phyloP scores from a whole-genome alignment of 2,888 invertebrate genomes.

The Synanthedon tipuliformis region DNA sequence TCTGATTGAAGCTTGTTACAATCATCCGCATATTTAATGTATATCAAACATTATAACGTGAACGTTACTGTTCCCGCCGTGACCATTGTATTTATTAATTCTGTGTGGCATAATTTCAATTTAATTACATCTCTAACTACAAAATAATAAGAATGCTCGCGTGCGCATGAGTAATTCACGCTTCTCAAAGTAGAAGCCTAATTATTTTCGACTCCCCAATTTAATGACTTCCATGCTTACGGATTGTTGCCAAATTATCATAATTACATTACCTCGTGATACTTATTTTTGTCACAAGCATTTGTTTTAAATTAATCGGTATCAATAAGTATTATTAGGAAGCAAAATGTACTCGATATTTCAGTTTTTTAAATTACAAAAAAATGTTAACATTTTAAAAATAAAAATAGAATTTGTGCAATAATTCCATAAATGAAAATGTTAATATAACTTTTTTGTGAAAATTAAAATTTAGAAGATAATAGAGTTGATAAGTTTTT shows the following conservation, averaged over 20 bases:
- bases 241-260: constrained; percentile 7
- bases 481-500: too few relatives aligned
- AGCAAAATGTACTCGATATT: too few relatives aligned
- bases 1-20: too few relatives aligned
- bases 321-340: too few relatives aligned
- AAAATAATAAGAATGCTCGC: constrained; percentile 57
- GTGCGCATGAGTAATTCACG: constrained; percentile 49
- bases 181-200: constrained; percentile 19
- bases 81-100: not conserved
- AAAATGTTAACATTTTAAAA: too few relatives aligned
- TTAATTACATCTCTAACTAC: constrained; percentile 56
- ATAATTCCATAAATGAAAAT: too few relatives aligned
- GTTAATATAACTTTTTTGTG: too few relatives aligned
- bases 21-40: too few relatives aligned
- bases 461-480: too few relatives aligned
- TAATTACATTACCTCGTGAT: not conserved
- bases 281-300: not conserved
- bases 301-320: not conserved
- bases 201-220: constrained; percentile 45
- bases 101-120: constrained; percentile 33
- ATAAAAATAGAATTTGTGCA: too few relatives aligned
- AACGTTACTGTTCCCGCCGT: not conserved
- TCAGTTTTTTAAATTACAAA: too few relatives aligned
- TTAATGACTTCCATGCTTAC: constrained; percentile 36
- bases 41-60: too few relatives aligned